Conservation (phyloP, 2,797 vertebrate genomes). For the Chloroceryle amazona region DNA sequence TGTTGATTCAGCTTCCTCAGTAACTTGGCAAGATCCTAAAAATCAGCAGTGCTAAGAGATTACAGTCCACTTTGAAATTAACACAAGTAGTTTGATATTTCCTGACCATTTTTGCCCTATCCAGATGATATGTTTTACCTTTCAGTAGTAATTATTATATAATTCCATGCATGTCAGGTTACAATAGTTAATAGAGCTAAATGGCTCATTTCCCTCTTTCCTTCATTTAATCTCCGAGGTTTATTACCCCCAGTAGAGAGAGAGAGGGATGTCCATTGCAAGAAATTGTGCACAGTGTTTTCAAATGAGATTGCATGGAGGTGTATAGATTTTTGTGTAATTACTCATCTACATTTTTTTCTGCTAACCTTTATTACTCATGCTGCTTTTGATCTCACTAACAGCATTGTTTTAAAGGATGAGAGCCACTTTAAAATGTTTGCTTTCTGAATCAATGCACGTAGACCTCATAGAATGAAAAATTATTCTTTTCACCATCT, state of each 20-base stretch:
- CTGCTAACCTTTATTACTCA: slow-evolving; percentile 28
- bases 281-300: slow-evolving; percentile 36
- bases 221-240: slow-evolving; percentile 65
- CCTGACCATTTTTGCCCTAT: slow-evolving; percentile 15
- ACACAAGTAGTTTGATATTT: slow-evolving; percentile 8
- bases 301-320: slow-evolving; percentile 52
- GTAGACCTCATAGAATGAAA: not conserved
- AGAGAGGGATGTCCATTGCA: not conserved
- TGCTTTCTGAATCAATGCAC: not conserved
- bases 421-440: not conserved
- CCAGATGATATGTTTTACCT: slow-evolving; percentile 6
- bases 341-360: slow-evolving; percentile 37
- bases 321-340: slow-evolving; percentile 49
- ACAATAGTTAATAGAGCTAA: slow-evolving; percentile 61
- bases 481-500: not conserved
- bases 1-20: slow-evolving; percentile 66
- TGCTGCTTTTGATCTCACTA: not conserved
- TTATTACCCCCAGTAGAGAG: slow-evolving; percentile 39
- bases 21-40: slow-evolving; percentile 54
- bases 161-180: slow-evolving; percentile 54
- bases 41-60: slow-evolving; percentile 37
- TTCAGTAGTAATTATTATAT: slow-evolving; percentile 53
- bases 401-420: not conserved
- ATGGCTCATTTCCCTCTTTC: slow-evolving; percentile 53
- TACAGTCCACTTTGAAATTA: slow-evolving; percentile 28